Base-by-base conservation (phyloP, 2,797 vertebrate genomes). In the Rhinatrema bivittatum region DNA sequence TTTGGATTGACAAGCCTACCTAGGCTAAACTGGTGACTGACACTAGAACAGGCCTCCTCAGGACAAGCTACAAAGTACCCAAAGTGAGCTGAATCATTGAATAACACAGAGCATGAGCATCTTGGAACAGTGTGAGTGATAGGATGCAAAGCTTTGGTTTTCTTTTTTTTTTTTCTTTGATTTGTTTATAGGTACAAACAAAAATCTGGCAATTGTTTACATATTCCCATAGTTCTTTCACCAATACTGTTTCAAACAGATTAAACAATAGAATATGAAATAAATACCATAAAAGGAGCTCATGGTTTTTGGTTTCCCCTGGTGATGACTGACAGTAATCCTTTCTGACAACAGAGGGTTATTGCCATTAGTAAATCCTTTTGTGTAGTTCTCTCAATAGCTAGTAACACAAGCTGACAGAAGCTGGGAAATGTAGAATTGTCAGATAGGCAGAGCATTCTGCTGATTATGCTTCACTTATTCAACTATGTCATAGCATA, bases 171-270 rank as follows among this genome's bases (percentile, higher is more conserved):
- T 74, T 56, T 39, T 39, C 28, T 62, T 63, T 21, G 37, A 39
- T 72, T 72, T 80, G 51, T 84, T 80, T 79, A 60, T 75, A 80
- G 68, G 63, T 76, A 74, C 61, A 70, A 62, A 76, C 60, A 65
- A 33, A 49, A 64, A 62, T 66, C 46, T 51, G 45, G 32, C 28
- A 47, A 38, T 35, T 82, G 65, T 85, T 85, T 84, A 80, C 38
- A 72, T 74, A 64, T 86, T 84, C 68, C 70, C 66, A 76, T 72
- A 80, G 81, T 65, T 77, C 81, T 71, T 74, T 49, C 60, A 71
- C 62, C 62, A 58, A 66, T 62, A 50, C 27, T 72, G 62, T 76
- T 79, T 65, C 70, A 72, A 78, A 71, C 64, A 76, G 65, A 76
- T 81, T 77, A 70, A 29, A 25, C 46, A 60, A 42, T 29, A 49